These are phyloP conservation scores for Aselliscus stoliczkanus DNA, from an alignment of 2,797 vertebrate genomes.

Conservation along the genomic window DNA sequence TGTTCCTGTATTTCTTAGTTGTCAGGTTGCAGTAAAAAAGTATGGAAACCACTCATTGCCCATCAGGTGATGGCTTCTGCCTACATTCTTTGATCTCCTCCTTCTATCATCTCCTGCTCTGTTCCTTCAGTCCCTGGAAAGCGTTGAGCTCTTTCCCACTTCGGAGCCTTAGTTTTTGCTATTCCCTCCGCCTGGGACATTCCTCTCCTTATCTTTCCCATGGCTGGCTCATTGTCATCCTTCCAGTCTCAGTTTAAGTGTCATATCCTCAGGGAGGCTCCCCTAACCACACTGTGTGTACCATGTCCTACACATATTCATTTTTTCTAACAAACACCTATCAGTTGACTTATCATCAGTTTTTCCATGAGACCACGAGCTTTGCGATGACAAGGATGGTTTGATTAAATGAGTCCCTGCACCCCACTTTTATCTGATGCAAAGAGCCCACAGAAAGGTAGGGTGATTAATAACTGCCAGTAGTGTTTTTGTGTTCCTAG, in stretches of 20 bases:
- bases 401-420: not conserved
- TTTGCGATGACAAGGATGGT: not conserved
- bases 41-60: not conserved
- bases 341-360: not conserved
- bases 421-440: not conserved
- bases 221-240: not conserved
- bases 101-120: not conserved
- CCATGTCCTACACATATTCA: not conserved
- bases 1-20: not conserved
- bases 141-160: not conserved
- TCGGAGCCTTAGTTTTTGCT: not conserved
- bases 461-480: not conserved
- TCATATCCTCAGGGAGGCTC: not conserved
- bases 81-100: not conserved
- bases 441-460: not conserved
- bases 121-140: not conserved
- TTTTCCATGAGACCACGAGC: not conserved
- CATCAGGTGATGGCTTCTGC: not conserved
- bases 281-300: not conserved
- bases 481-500: not conserved
- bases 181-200: not conserved
- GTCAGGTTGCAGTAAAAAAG: not conserved
- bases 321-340: slow-evolving; percentile 8
- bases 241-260: not conserved
- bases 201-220: not conserved